Evolutionary conservation across 1,140 invertebrate species (phyloP).

Genomic region (Leptoteleia sp.): DNA sequence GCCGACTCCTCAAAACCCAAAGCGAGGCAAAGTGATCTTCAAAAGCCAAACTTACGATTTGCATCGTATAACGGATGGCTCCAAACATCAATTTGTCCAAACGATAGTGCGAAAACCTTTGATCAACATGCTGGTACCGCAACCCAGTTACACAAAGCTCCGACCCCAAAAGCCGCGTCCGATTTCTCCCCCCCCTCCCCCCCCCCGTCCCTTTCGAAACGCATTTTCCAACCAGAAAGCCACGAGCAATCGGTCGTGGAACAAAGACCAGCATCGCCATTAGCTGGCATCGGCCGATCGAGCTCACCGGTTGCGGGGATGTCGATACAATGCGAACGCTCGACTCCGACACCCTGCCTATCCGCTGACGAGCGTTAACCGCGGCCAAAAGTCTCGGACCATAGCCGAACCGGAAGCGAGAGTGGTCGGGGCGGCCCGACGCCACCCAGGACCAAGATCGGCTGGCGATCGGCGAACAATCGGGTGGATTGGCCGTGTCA

Average conservation of each 20-base stretch:
- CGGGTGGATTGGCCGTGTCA: constrained; percentile 20
- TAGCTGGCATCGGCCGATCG: too few relatives aligned
- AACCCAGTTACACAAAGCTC: too few relatives aligned
- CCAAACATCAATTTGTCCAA: too few relatives aligned
- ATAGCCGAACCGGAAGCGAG: neutral
- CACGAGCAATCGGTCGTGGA: neutral
- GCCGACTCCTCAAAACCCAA: too few relatives aligned
- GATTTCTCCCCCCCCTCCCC: too few relatives aligned
- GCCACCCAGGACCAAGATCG: neutral
- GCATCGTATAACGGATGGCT: too few relatives aligned
- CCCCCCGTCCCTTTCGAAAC: neutral
- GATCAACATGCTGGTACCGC: too few relatives aligned
- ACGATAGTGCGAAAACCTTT: too few relatives aligned
- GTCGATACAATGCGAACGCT: constrained; percentile 5
- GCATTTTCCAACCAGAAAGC: constrained; percentile 25
- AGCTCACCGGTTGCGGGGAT: constrained; percentile 29
- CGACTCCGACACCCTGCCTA: neutral
- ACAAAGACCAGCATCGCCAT: constrained; percentile 6
- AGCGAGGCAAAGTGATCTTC: too few relatives aligned
- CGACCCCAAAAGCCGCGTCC: too few relatives aligned
- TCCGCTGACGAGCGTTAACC: constrained; percentile 1
- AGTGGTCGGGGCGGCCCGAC: neutral
- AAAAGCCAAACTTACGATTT: too few relatives aligned
- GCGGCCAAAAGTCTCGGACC: neutral
- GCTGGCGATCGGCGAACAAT: constrained; percentile 16